Base-by-base conservation (phyloP, 1,140 invertebrate genomes). In the Octopus bimaculoides region DNA sequence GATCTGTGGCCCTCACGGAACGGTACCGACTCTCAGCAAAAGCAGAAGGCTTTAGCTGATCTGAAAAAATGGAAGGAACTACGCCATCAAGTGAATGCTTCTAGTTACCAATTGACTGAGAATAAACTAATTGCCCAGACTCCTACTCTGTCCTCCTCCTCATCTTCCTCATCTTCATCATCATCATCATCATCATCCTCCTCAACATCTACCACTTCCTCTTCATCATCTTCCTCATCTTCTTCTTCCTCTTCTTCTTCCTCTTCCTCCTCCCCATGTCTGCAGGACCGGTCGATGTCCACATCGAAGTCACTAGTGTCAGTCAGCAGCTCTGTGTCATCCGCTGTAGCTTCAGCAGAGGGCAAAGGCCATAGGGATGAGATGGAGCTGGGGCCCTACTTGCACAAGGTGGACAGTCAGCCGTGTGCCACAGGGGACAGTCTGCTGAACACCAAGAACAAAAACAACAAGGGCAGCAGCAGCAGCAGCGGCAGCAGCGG, bases 41-140 rank as follows among this genome's bases (percentile, higher is more conserved):
- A 75, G 61, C 79, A 83, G 54, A 78, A 77, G 53, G 81, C 77
- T 5, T 78, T 79, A 26, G 55, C 81, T 52, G 79, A 83, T 52
- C 75, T 87, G n/a, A 86, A 85, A 78, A 81, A 82, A 77, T 79
- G 87, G 10, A 84, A 84, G 78, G 81, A 83, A 4, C 77, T 88
- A 17, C 79, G 84, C 52, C 79, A 81, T 20, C 80, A 80, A 79
- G 78, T 85, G 52, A 52, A 52, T 9, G 75, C 10, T 9, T 61
- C 78, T 20, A 66, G 52, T 14, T 76, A 66, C 52, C 73, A 74
- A 14, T 61, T 66, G 6, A 56, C 71, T 6, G 77, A 78, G 52
- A 56, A 20, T 20, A 76, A 74, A 56, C 61, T 52, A 4, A 61
- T 20, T 53, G 10, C 20, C 10, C 12, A 69, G 9, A 55, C 14